Conservation (phyloP, 37 sponge, comb jelly and placozoan species). For the Geodia barretti region DNA sequence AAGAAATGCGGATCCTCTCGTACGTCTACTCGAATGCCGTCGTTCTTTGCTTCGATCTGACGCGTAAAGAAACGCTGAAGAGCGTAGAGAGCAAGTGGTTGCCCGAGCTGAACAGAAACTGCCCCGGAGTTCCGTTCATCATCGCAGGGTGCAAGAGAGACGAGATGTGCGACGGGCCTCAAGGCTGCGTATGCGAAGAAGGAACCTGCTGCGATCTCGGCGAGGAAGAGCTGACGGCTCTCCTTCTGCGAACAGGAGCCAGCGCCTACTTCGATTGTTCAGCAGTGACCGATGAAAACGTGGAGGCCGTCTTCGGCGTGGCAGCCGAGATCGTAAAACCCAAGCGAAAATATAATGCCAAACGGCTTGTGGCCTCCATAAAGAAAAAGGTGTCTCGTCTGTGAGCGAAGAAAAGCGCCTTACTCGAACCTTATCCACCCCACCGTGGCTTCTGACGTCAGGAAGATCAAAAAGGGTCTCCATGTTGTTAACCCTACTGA, state of each 20-base stretch:
- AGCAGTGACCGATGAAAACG: conserved; percentile 36
- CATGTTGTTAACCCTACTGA: too few relatives aligned
- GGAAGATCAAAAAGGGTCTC: too few relatives aligned
- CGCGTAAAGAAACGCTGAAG: conserved; percentile 22
- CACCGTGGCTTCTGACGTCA: too few relatives aligned
- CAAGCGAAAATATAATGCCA: conserved; percentile 17
- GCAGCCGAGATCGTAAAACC: conserved; percentile 21
- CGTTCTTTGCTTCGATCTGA: conserved; percentile 72
- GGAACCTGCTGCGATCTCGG: conserved; percentile 20
- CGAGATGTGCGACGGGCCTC: conserved; percentile 6
- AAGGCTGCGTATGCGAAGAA: not conserved
- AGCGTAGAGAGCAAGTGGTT: conserved; percentile 62
- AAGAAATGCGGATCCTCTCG: conserved; percentile 16
- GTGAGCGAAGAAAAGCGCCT: not conserved
- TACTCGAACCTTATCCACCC: too few relatives aligned
- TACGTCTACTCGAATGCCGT: conserved; percentile 65
- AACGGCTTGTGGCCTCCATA: conserved; percentile 24
- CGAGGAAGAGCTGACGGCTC: conserved; percentile 15
- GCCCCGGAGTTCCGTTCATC: conserved; percentile 55
- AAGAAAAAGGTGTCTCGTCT: conserved; percentile 13
- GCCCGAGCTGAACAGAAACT: conserved; percentile 45
- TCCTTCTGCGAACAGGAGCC: conserved; percentile 46
- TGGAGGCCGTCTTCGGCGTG: conserved; percentile 41
- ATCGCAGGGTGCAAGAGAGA: conserved; percentile 77
- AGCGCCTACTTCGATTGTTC: conserved; percentile 65